Percentiles rank a stretch among this genome's conserved stretches.
phyloP scores from a whole-genome alignment of 2,797 vertebrate genomes.

The Setipinna tenuifilis region DNA sequence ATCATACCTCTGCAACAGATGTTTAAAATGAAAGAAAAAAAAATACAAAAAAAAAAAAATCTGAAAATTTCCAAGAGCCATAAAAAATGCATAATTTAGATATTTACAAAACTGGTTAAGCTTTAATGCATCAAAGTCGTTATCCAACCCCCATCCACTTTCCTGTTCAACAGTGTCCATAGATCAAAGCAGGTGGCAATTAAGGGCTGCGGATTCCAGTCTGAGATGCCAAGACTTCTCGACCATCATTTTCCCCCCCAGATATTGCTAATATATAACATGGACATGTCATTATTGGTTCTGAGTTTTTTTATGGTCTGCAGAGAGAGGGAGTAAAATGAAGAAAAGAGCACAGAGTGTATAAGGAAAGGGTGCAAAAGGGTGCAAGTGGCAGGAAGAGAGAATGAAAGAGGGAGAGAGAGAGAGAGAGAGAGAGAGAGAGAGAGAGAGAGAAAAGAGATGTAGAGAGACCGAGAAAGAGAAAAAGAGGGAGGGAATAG shows the following conservation, averaged over 20 bases:
- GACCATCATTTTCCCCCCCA: background rate
- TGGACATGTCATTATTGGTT: slow-evolving; percentile 19
- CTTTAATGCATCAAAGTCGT: too few species aligned
- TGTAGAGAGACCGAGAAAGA: too few species aligned
- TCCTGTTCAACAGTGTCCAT: background rate
- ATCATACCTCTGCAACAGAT: background rate
- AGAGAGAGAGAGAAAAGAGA: too few species aligned
- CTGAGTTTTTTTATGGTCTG: background rate
- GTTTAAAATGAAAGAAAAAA: background rate
- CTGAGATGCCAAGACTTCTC: background rate
- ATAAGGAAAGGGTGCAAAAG: background rate
- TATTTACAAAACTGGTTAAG: too few species aligned
- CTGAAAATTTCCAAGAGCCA: background rate
- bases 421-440: too few species aligned
- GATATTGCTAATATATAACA: background rate
- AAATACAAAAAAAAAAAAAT: background rate
- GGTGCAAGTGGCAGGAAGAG: too few species aligned
- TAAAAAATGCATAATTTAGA: too few species aligned
- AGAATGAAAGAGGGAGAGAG: too few species aligned
- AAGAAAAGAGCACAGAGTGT: background rate
- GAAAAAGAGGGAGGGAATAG: too few species aligned
- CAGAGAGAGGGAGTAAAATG: background rate
- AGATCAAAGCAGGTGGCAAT: background rate
- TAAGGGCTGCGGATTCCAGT: background rate
- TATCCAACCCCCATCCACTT: background rate